phyloP scores from a whole-genome alignment of 2,113 vertebrate genomes.

The Chloroceryle aenea region DNA sequence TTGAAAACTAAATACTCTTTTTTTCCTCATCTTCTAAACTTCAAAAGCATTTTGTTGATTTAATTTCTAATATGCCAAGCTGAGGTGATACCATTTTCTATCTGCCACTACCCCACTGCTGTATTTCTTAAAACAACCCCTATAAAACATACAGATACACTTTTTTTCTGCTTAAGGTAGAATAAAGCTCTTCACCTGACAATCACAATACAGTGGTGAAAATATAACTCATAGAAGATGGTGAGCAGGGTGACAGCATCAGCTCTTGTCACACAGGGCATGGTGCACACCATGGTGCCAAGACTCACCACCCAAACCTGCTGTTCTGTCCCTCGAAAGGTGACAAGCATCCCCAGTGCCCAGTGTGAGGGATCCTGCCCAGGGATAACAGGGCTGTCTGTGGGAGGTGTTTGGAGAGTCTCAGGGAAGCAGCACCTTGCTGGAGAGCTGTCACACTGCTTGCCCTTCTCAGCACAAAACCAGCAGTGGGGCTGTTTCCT shows the following conservation, averaged over 20 bases:
- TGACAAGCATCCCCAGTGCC: background rate
- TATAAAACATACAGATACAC: background rate
- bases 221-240: background rate
- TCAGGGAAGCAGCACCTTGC: background rate
- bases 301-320: background rate
- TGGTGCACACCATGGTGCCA: fast-evolving
- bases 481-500: background rate
- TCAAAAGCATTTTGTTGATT: background rate
- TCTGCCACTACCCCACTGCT: background rate
- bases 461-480: background rate
- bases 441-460: fast-evolving
- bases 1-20: background rate
- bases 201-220: background rate
- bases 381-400: fast-evolving
- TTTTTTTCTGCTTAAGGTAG: background rate
- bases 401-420: background rate
- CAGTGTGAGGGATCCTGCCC: background rate
- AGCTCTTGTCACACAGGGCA: fast-evolving
- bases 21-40: background rate
- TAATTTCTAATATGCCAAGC: background rate
- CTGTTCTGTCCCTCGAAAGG: background rate
- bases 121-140: background rate
- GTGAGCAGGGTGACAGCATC: background rate
- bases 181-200: background rate
- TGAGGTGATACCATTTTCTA: background rate